Base-by-base conservation (phyloP, 2,888 invertebrate genomes). In the Gymnosoma rotundatum region DNA sequence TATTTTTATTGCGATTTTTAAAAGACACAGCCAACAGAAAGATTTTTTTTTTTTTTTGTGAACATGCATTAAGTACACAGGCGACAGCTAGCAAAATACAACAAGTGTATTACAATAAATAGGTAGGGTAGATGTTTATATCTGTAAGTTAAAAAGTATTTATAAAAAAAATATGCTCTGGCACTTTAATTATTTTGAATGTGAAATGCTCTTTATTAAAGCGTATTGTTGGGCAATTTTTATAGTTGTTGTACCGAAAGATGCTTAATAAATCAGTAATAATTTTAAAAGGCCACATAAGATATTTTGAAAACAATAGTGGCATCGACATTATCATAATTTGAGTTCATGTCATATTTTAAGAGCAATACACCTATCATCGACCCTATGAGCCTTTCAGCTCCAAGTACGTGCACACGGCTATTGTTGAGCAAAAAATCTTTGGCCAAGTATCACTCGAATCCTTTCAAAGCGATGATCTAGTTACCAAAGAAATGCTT, bases 91-190 rank as follows among this genome's bases (percentile, higher is more conserved):
- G 42, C 38, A 64, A 76, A 64, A 58, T 64, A 81, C 52, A 81
- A 76, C 75, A 81, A 81, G 75, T 76, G 81, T 60, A 76, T 81
- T 64, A 60, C n/a, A 66, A 54, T 20, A 70, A 54, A 38, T 61
- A 42, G 18, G 42, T 38, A 52, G 54, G 20, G 21, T 36, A 54
- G 42, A 69, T 69, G 61, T 78, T 61, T 61, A 69, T 61, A 52
- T 52, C 61, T 42, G 18, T 38, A 20, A 45, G n/a, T 20, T 42
- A 48, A 32, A 25, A 80, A 70, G 64, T n/a, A n/a, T n/a, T n/a
- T n/a, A n/a, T n/a, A n/a, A 63, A 58, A 75, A 75, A 38, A 70
- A 76, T 75, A 81, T 64, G 50, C 52, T 50, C 32, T 52, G 64
- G 5, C 48, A 60, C 7, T 75, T 70, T 20, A 6, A 4, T 48